A percentile compares a stretch with the other conserved stretches of the same genome.
Conservation (phyloP, 2,888 invertebrate species). For the Syritta pipiens region DNA sequence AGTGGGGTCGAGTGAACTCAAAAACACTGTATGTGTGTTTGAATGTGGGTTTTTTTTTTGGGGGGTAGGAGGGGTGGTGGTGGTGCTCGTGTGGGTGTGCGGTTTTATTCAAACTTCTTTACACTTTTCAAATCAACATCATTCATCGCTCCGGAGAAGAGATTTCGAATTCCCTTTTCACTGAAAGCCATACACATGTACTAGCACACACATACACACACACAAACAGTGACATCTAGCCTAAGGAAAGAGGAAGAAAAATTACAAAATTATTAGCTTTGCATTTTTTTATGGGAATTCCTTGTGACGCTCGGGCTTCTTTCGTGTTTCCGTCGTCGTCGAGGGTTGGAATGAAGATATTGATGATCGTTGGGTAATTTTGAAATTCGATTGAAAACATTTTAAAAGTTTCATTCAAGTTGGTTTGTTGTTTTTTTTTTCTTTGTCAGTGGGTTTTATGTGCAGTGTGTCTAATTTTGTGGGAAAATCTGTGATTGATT, state of each 20-base stretch:
- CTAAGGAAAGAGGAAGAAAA: slow-evolving; percentile 4
- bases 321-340: too few relatives aligned
- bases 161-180: slow-evolving; percentile 20
- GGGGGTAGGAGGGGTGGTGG: background rate
- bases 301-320: slow-evolving; percentile 13
- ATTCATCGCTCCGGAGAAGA: slow-evolving; percentile 38
- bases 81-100: slow-evolving; percentile 4
- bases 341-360: slow-evolving; percentile 19
- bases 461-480: background rate
- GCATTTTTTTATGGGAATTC: slow-evolving; percentile 31
- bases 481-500: slow-evolving; percentile 24
- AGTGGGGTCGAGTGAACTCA: slow-evolving; percentile 25
- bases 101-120: slow-evolving; percentile 49
- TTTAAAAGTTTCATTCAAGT: slow-evolving; percentile 27
- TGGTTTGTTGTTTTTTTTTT: slow-evolving; percentile 1
- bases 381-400: slow-evolving; percentile 37
- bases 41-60: slow-evolving; percentile 1
- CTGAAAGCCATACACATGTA: background rate
- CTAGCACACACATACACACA: background rate
- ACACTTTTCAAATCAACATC: slow-evolving; percentile 58
- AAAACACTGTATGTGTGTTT: background rate
- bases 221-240: background rate
- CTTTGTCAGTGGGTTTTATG: background rate
- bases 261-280: slow-evolving; percentile 47
- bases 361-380: slow-evolving; percentile 28